Evolutionary conservation across 1,140 invertebrate species (phyloP).

Genomic region (Araneus ventricosus): DNA sequence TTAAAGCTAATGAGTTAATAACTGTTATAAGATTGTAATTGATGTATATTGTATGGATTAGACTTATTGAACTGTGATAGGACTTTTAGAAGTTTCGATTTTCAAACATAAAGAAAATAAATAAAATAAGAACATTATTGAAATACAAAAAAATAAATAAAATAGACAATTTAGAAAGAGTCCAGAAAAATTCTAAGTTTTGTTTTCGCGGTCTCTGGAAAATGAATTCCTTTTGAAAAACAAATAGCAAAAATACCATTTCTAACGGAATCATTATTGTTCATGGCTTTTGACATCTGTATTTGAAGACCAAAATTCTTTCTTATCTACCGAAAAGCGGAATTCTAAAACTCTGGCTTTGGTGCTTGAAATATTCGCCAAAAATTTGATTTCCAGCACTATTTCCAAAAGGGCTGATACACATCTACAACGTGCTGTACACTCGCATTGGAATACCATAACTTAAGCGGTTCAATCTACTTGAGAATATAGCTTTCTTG

Average conservation of each 20-base stretch:
- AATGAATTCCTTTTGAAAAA: too few relatives aligned
- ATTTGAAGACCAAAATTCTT: neutral
- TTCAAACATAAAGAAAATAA: too few relatives aligned
- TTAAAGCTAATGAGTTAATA: too few relatives aligned
- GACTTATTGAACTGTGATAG: too few relatives aligned
- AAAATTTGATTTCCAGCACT: neutral
- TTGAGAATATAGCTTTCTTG: neutral
- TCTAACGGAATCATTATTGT: neutral
- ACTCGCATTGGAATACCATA: neutral
- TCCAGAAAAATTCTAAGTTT: too few relatives aligned
- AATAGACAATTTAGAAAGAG: too few relatives aligned
- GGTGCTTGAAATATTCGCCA: neutral
- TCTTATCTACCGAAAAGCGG: neutral
- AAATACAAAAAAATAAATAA: too few relatives aligned
- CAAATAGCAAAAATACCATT: neutral
- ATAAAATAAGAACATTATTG: too few relatives aligned
- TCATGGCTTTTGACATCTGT: neutral
- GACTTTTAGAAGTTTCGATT: too few relatives aligned
- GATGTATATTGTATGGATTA: too few relatives aligned
- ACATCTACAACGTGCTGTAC: neutral
- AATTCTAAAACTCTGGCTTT: neutral
- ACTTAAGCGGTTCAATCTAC: neutral
- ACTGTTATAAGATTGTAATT: too few relatives aligned
- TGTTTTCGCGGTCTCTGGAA: too few relatives aligned
- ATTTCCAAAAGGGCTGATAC: neutral